Conservation (phyloP, 2,797 vertebrate genomes). For the Gadopsis marmoratus region DNA sequence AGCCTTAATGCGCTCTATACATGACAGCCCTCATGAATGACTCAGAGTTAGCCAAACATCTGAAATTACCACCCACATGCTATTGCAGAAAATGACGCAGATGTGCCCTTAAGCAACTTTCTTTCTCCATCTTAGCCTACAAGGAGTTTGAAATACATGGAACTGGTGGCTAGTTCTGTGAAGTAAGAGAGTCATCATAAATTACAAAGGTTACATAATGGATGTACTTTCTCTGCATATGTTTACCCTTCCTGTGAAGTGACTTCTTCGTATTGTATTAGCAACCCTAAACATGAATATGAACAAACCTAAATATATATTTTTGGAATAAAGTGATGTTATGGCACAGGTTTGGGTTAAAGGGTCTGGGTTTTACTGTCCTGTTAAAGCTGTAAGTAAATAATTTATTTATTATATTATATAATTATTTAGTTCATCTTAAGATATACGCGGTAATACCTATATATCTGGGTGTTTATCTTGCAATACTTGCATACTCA, state of each 20-base stretch:
- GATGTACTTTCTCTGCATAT: constrained; percentile 35
- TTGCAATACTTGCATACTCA: background rate
- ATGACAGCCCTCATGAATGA: constrained; percentile 48
- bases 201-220: constrained; percentile 69
- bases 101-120: constrained; percentile 56
- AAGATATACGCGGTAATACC: background rate
- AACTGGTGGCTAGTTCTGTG: constrained; percentile 34
- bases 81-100: constrained; percentile 55
- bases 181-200: constrained; percentile 69
- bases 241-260: constrained; percentile 35
- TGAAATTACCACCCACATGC: constrained; percentile 62
- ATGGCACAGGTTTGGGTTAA: background rate
- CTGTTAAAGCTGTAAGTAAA: background rate
- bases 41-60: constrained; percentile 52
- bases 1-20: background rate
- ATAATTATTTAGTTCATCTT: background rate
- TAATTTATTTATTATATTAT: background rate
- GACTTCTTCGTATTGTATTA: constrained; percentile 25
- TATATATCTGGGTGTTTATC: background rate
- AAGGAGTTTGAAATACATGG: constrained; percentile 10
- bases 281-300: background rate
- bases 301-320: background rate
- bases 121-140: constrained; percentile 1
- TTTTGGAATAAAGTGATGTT: background rate
- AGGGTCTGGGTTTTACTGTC: background rate